A percentile compares a stretch with the other conserved stretches of the same genome.
These are phyloP conservation scores for Aplochiton taeniatus DNA, from an alignment of 2,797 vertebrate species.

Conservation along the genomic window DNA sequence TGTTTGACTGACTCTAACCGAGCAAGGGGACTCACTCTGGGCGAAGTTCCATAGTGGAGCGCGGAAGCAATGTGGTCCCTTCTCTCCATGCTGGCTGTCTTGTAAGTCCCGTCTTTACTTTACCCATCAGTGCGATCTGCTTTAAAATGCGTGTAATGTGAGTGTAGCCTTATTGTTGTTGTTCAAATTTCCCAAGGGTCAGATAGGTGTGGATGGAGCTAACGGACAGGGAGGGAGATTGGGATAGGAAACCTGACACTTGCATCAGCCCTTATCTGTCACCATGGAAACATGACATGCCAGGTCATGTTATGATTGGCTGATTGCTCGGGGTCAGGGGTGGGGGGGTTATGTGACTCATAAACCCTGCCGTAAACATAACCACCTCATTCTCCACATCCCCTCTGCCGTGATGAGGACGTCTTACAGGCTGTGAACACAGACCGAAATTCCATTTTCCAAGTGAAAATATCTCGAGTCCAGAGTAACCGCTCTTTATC, in stretches of 20 bases:
- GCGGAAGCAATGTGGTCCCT: slow-evolving; percentile 82
- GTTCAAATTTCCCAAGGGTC: slow-evolving; percentile 27
- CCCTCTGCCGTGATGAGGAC: slow-evolving; percentile 46
- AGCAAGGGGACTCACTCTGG: slow-evolving; percentile 74
- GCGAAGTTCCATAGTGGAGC: slow-evolving; percentile 76
- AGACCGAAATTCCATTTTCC: slow-evolving; percentile 17
- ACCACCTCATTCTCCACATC: slow-evolving; percentile 65
- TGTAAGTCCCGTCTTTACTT: slow-evolving; percentile 72
- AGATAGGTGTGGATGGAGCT: slow-evolving; percentile 29
- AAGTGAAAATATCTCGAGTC: slow-evolving; percentile 62
- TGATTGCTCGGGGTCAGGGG: slow-evolving; percentile 73
- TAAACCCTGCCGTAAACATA: slow-evolving; percentile 74
- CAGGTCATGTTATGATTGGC: slow-evolving; percentile 71
- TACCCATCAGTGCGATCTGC: background rate
- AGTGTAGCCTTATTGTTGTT: background rate
- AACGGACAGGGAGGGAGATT: slow-evolving; percentile 48
- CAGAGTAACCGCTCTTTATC: slow-evolving; percentile 65
- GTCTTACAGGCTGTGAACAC: too few relatives aligned
- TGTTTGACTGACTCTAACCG: slow-evolving; percentile 73
- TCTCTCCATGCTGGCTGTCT: slow-evolving; percentile 84
- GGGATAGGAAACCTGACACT: slow-evolving; percentile 47
- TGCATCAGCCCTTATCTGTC: slow-evolving; percentile 73
- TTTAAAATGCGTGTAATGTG: background rate
- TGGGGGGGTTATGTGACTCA: slow-evolving; percentile 66
- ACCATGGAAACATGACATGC: slow-evolving; percentile 64